These are phyloP conservation scores for Rhyacophila brunnea DNA, from an alignment of 1,140 invertebrate genomes.

Conservation along the genomic window DNA sequence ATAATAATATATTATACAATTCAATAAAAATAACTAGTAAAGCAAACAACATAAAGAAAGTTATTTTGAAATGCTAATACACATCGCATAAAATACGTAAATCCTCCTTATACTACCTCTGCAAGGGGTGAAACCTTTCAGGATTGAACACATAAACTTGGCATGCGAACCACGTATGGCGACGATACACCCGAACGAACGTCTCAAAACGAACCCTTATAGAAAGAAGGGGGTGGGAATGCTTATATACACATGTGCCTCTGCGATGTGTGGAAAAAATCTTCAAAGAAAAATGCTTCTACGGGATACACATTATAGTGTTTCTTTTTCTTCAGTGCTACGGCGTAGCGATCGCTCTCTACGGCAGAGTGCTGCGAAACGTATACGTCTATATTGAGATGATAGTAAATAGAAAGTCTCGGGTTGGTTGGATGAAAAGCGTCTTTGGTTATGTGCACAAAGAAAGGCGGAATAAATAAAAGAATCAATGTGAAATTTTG, in stretches of 20 bases:
- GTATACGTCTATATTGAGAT: not conserved
- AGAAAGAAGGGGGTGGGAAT: not conserved
- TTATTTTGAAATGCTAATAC: no score
- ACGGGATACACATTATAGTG: not conserved
- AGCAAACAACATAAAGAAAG: no score
- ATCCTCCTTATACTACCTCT: no score
- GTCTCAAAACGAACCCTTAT: not conserved
- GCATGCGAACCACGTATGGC: no score
- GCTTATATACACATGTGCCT: not conserved
- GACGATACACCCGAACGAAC: not conserved
- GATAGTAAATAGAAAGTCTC: not conserved
- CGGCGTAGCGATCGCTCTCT: not conserved
- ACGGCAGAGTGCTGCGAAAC: not conserved
- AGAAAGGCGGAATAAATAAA: conserved; percentile 7
- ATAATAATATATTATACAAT: no score
- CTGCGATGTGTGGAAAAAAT: not conserved
- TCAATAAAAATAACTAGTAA: no score
- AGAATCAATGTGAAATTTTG: not conserved
- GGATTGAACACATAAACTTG: no score
- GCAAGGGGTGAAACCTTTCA: no score
- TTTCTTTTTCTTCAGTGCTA: not conserved
- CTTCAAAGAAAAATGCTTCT: conserved; percentile 1
- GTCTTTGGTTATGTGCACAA: not conserved
- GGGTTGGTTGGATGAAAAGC: not conserved
- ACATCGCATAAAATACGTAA: no score